Evolutionary conservation across 2,888 invertebrate genomes (phyloP), one percentile per base, ranked within the genome.

Genomic region (Acanthosepion lycidas): DNA sequence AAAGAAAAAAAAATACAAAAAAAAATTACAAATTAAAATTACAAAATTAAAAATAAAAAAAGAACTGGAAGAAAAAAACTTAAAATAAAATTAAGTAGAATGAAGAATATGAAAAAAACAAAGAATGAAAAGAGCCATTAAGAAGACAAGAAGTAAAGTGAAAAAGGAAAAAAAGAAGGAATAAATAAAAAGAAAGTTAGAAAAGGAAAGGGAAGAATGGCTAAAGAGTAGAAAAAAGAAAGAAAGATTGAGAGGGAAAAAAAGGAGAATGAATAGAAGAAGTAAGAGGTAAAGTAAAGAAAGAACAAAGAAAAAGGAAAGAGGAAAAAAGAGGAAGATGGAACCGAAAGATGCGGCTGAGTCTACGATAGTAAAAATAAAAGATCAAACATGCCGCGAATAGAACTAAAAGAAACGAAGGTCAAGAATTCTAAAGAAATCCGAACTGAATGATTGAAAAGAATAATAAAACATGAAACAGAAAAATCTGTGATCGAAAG

Each of bases 341-440:
- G 12, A 9, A 78, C 26, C 0, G 9, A n/a, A 0, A n/a, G 78
- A n/a, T 23, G 26, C 6, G 6, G 78, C 9, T 8, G 28, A 26
- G 2, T 8, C 0, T 1, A n/a, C 9, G 26, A 28, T 28, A 78
- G n/a, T 8, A 78, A 78, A 12, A 78, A n/a, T 8, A 28, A 78
- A 78, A 33, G n/a, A 78, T 78, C n/a, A 78, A 78, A 78, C n/a
- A n/a, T 12, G 12, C 78, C n/a, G 78, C 9, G 33, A 12, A n/a
- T 12, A n/a, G 78, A 33, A n/a, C n/a, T 18, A 5, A 33, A n/a
- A 33, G n/a, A 78, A 78, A n/a, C 0, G n/a, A 78, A 78, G n/a
- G 78, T 78, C 78, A 33, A 78, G n/a, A 78, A n/a, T n/a, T 78
- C 33, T 78, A 78, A 78, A 78, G 78, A 78, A 78, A 78, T 78